These are phyloP conservation scores for Grapholita molesta DNA, from an alignment of 1,140 invertebrate species.

Conservation along the genomic window DNA sequence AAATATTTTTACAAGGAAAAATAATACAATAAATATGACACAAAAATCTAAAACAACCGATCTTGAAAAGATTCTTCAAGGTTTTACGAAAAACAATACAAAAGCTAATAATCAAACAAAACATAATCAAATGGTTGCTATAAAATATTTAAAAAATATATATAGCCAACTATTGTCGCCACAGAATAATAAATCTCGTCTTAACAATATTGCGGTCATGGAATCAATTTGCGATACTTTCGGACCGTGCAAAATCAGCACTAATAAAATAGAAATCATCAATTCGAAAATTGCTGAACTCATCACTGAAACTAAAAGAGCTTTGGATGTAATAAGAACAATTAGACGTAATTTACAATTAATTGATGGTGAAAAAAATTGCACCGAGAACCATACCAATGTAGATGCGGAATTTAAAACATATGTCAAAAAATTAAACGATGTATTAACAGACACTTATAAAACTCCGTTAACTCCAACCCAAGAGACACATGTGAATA, in stretches of 20 bases:
- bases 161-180: conserved; percentile 38
- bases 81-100: background rate
- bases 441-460: conserved; percentile 39
- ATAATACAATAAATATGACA: background rate
- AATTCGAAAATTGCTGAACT: conserved; percentile 42
- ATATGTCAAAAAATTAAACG: conserved; percentile 44
- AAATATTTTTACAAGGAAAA: background rate
- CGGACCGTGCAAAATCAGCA: conserved; percentile 35
- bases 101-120: background rate
- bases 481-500: conserved; percentile 41
- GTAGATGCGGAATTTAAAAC: conserved; percentile 22
- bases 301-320: conserved; percentile 41
- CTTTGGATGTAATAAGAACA: conserved; percentile 46
- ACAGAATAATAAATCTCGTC: conserved; percentile 22
- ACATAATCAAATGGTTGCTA: background rate
- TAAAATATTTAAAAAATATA: conserved; percentile 41
- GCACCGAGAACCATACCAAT: background rate
- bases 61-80: background rate
- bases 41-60: background rate
- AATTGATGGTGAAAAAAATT: conserved; percentile 31
- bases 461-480: conserved; percentile 31
- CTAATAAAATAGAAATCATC: conserved; percentile 32
- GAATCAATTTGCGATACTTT: conserved; percentile 46
- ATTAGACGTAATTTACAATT: conserved; percentile 53
- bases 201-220: conserved; percentile 31